These are phyloP conservation scores for Pollimyrus isidori DNA, from an alignment of 2,113 vertebrate genomes.

Conservation along the genomic window DNA sequence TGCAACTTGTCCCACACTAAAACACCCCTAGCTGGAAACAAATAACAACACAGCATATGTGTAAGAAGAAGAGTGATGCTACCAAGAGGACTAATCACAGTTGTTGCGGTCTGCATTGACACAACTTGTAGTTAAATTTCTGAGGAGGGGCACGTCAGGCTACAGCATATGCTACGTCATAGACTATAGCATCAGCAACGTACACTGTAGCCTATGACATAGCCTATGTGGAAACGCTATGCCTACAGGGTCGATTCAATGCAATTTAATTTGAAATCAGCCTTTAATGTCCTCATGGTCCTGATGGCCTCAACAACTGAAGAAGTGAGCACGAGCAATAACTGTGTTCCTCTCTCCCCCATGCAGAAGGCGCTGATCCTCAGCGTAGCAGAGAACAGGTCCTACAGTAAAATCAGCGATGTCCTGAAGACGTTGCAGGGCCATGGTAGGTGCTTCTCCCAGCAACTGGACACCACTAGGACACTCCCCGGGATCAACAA, in stretches of 20 bases:
- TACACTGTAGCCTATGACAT: too few species aligned
- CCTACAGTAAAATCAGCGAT: slow-evolving; percentile 45
- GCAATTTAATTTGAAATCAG: not conserved
- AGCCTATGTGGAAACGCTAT: not conserved
- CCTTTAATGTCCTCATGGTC: not conserved
- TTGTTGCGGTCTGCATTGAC: not conserved
- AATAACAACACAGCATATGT: not conserved
- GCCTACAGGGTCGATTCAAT: not conserved
- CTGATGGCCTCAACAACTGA: not conserved
- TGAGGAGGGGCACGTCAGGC: not conserved
- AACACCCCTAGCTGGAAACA: not conserved
- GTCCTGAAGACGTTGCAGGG: slow-evolving; percentile 44
- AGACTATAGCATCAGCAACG: too few species aligned
- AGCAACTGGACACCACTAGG: not conserved
- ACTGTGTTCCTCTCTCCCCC: not conserved
- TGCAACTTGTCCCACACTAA: not conserved
- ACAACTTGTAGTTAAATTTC: not conserved
- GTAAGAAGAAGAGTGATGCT: not conserved
- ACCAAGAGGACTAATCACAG: not conserved
- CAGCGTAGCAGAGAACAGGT: slow-evolving; percentile 33
- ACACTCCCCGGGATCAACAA: slow-evolving; percentile 34
- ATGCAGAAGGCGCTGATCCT: slow-evolving; percentile 51
- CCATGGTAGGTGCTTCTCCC: slow-evolving; percentile 8
- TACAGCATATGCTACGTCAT: not conserved
- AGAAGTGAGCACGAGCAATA: not conserved